These are phyloP conservation scores for Xiphophorus maculatus DNA, from an alignment of 2,113 vertebrate genomes.

Conservation along the genomic window DNA sequence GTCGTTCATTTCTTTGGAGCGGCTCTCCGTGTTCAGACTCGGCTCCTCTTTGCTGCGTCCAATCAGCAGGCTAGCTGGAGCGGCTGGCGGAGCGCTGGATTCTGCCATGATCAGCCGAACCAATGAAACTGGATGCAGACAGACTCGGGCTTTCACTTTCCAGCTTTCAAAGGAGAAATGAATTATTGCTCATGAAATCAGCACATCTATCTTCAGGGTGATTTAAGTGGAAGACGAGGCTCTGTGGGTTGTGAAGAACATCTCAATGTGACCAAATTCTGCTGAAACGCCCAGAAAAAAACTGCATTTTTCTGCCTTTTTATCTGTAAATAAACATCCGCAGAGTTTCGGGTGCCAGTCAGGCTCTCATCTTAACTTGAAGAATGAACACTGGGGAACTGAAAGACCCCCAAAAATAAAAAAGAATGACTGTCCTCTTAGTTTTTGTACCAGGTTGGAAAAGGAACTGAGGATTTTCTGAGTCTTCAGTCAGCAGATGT, in stretches of 20 bases:
- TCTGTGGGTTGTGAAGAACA: not conserved
- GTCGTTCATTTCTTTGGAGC: constrained; percentile 15
- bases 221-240: not conserved
- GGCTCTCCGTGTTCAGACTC: not conserved
- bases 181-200: not conserved
- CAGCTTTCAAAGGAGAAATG: not conserved
- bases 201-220: not conserved
- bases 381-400: not conserved
- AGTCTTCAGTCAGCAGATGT: not conserved
- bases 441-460: too few species aligned
- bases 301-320: not conserved
- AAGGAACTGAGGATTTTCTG: not conserved
- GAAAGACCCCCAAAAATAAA: not conserved
- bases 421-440: not conserved
- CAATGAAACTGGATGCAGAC: not conserved
- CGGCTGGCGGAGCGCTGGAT: constrained; percentile 6
- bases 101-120: constrained; percentile 56
- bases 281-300: constrained; percentile 9
- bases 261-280: not conserved
- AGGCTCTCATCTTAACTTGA: not conserved
- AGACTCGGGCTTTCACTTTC: not conserved
- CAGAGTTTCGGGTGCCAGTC: not conserved
- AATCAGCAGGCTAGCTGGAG: constrained; percentile 8
- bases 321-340: constrained; percentile 11
- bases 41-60: not conserved